Conservation (phyloP, 2,888 invertebrate genomes). For the Emmelina monodactyla region DNA sequence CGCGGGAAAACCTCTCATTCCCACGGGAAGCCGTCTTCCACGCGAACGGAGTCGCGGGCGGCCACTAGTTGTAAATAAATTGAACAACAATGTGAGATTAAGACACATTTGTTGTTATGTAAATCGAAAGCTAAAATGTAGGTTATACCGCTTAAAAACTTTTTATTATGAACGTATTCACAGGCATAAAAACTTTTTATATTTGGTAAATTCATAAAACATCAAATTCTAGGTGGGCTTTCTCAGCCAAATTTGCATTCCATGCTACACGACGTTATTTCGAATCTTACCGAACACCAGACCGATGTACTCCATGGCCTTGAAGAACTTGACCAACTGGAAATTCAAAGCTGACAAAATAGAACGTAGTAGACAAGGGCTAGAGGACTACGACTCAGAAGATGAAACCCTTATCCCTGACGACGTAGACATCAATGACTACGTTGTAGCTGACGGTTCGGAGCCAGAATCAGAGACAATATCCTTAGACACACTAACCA, state of each 20-base stretch:
- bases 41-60: no score
- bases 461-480: neutral
- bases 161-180: no score
- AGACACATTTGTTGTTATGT: no score
- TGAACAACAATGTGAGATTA: no score
- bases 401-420: neutral
- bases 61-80: no score
- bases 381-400: no score
- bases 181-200: no score
- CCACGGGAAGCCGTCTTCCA: no score
- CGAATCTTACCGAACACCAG: slow-evolving; percentile 74
- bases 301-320: slow-evolving; percentile 73
- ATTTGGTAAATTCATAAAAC: no score
- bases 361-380: slow-evolving; percentile 4
- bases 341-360: slow-evolving; percentile 22
- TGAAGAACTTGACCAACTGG: slow-evolving; percentile 54
- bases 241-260: slow-evolving; percentile 79
- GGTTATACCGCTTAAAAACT: no score
- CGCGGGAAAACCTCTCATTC: no score
- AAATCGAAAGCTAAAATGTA: no score
- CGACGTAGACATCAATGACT: neutral
- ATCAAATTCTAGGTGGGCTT: slow-evolving; percentile 76
- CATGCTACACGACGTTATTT: slow-evolving; percentile 76
- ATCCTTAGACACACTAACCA: slow-evolving; percentile 1
- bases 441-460: neutral